Evolutionary conservation across 2,888 invertebrate species (phyloP).

Genomic region (Dinocampus coccinellae): DNA sequence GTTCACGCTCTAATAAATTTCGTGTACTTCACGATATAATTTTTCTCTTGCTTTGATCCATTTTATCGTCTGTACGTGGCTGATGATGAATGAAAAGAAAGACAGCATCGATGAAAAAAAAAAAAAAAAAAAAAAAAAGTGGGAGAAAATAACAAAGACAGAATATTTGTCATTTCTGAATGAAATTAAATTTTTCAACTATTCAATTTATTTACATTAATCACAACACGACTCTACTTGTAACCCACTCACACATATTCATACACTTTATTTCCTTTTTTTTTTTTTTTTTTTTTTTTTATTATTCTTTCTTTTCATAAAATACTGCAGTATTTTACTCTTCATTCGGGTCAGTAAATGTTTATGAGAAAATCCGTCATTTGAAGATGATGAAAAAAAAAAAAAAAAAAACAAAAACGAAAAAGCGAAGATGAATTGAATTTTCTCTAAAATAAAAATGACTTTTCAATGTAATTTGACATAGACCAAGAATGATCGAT

Average conservation of each 20-base stretch:
- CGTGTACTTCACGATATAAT: background rate
- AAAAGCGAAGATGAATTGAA: background rate
- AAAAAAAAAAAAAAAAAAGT: background rate
- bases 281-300: background rate
- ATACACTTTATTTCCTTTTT: background rate
- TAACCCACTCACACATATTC: no score
- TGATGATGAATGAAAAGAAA: background rate
- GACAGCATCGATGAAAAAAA: no score
- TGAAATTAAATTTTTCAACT: conserved; percentile 6
- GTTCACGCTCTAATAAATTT: conserved; percentile 49
- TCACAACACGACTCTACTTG: no score
- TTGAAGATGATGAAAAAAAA: no score
- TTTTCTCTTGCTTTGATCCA: conserved; percentile 26
- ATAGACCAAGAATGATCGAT: background rate
- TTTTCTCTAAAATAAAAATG: background rate
- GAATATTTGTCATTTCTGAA: background rate
- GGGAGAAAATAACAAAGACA: no score
- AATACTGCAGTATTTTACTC: background rate
- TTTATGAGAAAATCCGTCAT: background rate
- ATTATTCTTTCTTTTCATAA: background rate
- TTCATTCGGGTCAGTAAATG: background rate
- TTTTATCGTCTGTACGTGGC: conserved; percentile 27
- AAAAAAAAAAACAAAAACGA: no score
- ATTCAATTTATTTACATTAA: no score
- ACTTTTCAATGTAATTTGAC: background rate